Conservation (phyloP, 2,113 vertebrate species). For the Urocolius indicus region DNA sequence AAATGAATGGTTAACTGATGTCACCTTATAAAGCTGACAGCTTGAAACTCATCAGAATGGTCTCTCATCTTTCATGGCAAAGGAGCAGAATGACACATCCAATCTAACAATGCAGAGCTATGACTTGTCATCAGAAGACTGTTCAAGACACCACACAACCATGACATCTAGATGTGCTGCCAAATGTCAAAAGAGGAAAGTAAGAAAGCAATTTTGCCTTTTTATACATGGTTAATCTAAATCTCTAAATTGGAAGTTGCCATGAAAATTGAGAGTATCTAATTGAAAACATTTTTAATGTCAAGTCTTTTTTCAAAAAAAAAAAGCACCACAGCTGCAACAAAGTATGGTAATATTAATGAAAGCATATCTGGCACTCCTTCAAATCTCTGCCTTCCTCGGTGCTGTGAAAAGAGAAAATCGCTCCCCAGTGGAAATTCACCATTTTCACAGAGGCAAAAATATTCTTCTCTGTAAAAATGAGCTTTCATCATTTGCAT, state of each 20-base stretch:
- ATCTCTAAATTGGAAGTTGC: slow-evolving; percentile 41
- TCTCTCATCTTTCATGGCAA: not conserved
- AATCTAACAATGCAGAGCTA: slow-evolving; percentile 28
- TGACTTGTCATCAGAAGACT: slow-evolving; percentile 4
- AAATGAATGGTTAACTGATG: not conserved
- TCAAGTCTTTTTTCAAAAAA: not conserved
- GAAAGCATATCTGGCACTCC: slow-evolving; percentile 45
- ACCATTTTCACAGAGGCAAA: slow-evolving; percentile 38
- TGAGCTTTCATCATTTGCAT: slow-evolving; percentile 36
- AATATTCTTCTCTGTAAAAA: slow-evolving; percentile 22
- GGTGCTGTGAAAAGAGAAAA: slow-evolving; percentile 23
- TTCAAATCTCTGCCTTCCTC: slow-evolving; percentile 44
- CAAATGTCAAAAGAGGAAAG: slow-evolving; percentile 10
- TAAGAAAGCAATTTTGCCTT: slow-evolving; percentile 25
- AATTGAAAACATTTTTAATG: slow-evolving; percentile 65
- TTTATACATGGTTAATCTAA: slow-evolving; percentile 30
- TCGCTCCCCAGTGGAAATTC: slow-evolving; percentile 23
- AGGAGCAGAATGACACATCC: not conserved
- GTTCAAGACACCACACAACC: not conserved
- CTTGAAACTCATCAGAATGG: slow-evolving; percentile 2
- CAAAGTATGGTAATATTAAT: slow-evolving; percentile 50
- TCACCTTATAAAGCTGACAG: not conserved
- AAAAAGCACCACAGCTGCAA: slow-evolving; percentile 28
- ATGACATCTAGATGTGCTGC: not conserved
- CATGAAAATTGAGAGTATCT: slow-evolving; percentile 22